A percentile compares a stretch with the other conserved stretches of the same genome.
phyloP scores from a whole-genome alignment of 2,113 vertebrate species.

The Gila orcuttii region DNA sequence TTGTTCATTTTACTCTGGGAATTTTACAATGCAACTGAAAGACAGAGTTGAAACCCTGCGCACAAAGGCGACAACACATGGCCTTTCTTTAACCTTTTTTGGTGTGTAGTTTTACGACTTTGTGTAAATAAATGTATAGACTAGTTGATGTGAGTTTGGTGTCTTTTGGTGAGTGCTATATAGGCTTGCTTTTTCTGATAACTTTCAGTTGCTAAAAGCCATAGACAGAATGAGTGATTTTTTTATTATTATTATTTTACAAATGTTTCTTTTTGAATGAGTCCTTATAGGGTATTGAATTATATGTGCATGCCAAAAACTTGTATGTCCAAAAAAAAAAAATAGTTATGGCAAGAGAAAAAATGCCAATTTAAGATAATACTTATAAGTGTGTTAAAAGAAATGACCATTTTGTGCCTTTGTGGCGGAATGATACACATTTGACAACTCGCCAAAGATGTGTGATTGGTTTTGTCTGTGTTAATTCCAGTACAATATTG shows the following conservation, averaged over 20 bases:
- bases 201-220: conserved; percentile 29
- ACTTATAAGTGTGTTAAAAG: conserved; percentile 15
- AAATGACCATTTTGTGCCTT: conserved; percentile 9
- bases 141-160: conserved; percentile 7
- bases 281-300: conserved; percentile 4
- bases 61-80: background rate
- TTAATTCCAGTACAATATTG: background rate
- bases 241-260: background rate
- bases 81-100: background rate
- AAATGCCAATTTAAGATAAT: background rate
- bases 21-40: background rate
- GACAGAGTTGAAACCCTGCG: background rate
- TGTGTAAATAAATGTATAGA: background rate
- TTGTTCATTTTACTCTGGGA: background rate
- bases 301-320: conserved; percentile 27
- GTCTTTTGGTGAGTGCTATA: conserved; percentile 9
- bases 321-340: background rate
- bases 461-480: background rate
- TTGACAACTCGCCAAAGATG: conserved; percentile 19
- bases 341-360: background rate
- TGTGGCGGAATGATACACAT: background rate
- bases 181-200: background rate
- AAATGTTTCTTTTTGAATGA: background rate
- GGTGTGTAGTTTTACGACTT: background rate
- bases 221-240: background rate